Evolutionary conservation across 2,888 invertebrate genomes (phyloP), one percentile per base, ranked within the genome.

Genomic region (Eupithecia subfuscata): DNA sequence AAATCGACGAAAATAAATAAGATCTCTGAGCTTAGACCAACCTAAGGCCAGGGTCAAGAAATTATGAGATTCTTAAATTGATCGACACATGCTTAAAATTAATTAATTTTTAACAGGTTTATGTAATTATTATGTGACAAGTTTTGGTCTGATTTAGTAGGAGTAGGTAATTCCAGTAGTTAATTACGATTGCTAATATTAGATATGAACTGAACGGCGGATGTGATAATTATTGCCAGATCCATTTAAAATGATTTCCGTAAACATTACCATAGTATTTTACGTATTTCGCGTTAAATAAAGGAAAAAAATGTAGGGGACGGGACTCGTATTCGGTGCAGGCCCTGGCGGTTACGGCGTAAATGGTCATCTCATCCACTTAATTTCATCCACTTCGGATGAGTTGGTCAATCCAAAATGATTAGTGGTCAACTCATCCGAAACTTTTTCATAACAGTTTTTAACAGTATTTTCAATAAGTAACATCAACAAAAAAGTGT

Each of bases 241-340:
- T 79, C 77, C 79, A 78, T 79, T 79, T 78, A 78, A n/a, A n/a
- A n/a, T 69, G 76, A 79, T 80, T 82, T 82, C 80, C 82, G 82
- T 80, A 82, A 82, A 82, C 82, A 82, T 75, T 76, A 75, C 52
- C 73, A 71, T 71, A 72, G 56, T 72, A 74, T 74, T 63, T 70
- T 37, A 73, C 65, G 56, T 30, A 60, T 14, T 60, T 48, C 9
- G 18, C 48, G 48, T 45, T 45, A 45, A 48, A 48, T 48, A 48
- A 45, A 18, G 48, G 9, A 48, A 48, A 48, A n/a, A 18, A 56
- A 0, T 43, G 43, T 43, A 12, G 12, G 43, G 3, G 40, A 12
- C 40, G 40, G 40, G 40, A 40, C 40, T 9, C 40, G 2, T 40
- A 40, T 40, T 40, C 8, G 0, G 40, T 40, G 11, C 34, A 34